These are phyloP conservation scores for Melanotaenia pygmaea DNA, from an alignment of 2,797 vertebrate genomes.

Conservation along the genomic window DNA sequence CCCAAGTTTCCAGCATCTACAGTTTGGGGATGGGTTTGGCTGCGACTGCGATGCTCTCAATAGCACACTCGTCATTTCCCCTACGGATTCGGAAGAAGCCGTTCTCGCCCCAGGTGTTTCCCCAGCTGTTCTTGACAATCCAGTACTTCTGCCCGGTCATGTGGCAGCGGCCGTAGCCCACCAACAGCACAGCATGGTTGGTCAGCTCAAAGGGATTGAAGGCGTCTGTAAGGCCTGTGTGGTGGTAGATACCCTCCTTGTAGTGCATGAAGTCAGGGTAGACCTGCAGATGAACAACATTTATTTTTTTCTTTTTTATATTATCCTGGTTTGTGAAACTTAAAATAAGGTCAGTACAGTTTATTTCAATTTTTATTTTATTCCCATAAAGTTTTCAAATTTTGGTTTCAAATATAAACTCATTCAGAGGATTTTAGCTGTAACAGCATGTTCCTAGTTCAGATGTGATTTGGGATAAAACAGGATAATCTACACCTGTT, in stretches of 20 bases:
- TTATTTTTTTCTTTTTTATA: background rate
- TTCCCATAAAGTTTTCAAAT: no score
- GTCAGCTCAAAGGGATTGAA: slow-evolving; percentile 95
- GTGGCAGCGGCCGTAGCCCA: slow-evolving; percentile 90
- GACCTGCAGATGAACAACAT: slow-evolving; percentile 78
- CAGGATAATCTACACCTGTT: no score
- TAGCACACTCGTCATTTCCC: slow-evolving; percentile 90
- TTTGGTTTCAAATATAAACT: no score
- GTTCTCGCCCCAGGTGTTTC: slow-evolving; percentile 87
- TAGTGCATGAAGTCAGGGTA: slow-evolving; percentile 92
- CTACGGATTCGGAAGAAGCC: slow-evolving; percentile 95
- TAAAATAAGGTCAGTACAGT: background rate
- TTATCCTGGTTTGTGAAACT: background rate
- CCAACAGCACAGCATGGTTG: slow-evolving; percentile 93
- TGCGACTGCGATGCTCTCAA: slow-evolving; percentile 92
- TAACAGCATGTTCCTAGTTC: no score
- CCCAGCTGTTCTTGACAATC: slow-evolving; percentile 98
- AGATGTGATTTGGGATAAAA: no score
- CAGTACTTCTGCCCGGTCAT: slow-evolving; percentile 88
- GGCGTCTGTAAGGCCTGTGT: slow-evolving; percentile 86
- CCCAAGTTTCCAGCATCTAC: slow-evolving; percentile 57
- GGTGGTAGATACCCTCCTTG: slow-evolving; percentile 91
- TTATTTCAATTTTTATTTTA: no score
- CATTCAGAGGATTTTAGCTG: no score
- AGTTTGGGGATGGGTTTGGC: slow-evolving; percentile 88